Conservation (phyloP, 2,888 invertebrate species). For the Dascillus cervinus region DNA sequence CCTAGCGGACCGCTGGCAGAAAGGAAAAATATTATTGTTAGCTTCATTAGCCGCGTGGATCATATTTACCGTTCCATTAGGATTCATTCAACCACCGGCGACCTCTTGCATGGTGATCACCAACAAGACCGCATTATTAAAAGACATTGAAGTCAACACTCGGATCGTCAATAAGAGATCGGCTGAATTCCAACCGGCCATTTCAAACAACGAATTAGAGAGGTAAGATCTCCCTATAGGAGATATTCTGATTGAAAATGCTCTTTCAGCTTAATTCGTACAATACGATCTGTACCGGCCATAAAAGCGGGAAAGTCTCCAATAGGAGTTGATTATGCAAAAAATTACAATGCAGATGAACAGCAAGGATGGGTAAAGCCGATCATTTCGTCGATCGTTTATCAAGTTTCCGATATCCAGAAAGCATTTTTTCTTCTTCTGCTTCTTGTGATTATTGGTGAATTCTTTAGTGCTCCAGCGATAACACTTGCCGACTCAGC, state of each 20-base stretch:
- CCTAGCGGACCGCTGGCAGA: slow-evolving; percentile 79
- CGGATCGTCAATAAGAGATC: slow-evolving; percentile 45
- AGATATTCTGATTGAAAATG: slow-evolving; percentile 5
- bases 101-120: slow-evolving; percentile 71
- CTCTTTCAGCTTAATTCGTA: slow-evolving; percentile 33
- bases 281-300: slow-evolving; percentile 40
- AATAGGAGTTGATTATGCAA: slow-evolving; percentile 64
- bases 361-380: slow-evolving; percentile 80
- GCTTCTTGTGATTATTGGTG: slow-evolving; percentile 88
- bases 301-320: slow-evolving; percentile 59
- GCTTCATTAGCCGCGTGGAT: slow-evolving; percentile 93
- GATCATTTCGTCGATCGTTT: slow-evolving; percentile 88
- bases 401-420: slow-evolving; percentile 81
- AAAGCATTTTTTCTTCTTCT: slow-evolving; percentile 92
- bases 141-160: slow-evolving; percentile 46
- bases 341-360: slow-evolving; percentile 62
- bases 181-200: slow-evolving; percentile 1
- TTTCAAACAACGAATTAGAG: slow-evolving; percentile 5
- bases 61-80: slow-evolving; percentile 90
- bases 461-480: slow-evolving; percentile 95
- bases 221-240: neutral
- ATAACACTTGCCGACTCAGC: slow-evolving; percentile 91
- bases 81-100: slow-evolving; percentile 91
- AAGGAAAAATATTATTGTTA: slow-evolving; percentile 79
- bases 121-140: slow-evolving; percentile 58